phyloP scores from a whole-genome alignment of 2,113 vertebrate genomes.

The Silurus glanis region DNA sequence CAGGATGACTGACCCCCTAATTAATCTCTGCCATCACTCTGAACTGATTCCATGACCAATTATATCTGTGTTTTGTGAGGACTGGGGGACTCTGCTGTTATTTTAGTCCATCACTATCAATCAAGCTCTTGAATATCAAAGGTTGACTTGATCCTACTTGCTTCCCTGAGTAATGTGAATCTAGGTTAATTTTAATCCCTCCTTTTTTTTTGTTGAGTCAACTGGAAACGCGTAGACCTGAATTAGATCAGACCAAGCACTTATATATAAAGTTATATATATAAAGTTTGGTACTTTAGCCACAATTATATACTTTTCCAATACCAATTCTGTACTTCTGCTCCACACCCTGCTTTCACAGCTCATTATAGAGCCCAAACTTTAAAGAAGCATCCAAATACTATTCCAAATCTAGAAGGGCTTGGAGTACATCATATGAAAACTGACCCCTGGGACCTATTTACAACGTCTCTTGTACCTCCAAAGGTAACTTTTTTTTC shows the following conservation, averaged over 20 bases:
- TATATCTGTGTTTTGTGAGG: slow-evolving; percentile 56
- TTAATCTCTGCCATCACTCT: slow-evolving; percentile 48
- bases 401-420: slow-evolving; percentile 38
- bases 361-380: slow-evolving; percentile 48
- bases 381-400: slow-evolving; percentile 22
- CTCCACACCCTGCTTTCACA: slow-evolving; percentile 41
- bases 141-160: slow-evolving; percentile 51
- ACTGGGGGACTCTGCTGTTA: slow-evolving; percentile 54
- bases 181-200: slow-evolving; percentile 48
- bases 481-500: slow-evolving; percentile 57
- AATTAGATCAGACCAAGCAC: background rate
- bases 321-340: slow-evolving; percentile 58
- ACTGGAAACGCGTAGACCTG: slow-evolving; percentile 33
- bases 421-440: slow-evolving; percentile 62
- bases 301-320: slow-evolving; percentile 66
- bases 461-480: slow-evolving; percentile 60
- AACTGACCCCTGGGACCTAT: slow-evolving; percentile 65
- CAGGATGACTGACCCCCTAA: slow-evolving; percentile 38
- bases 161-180: slow-evolving; percentile 53
- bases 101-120: slow-evolving; percentile 62
- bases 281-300: slow-evolving; percentile 50
- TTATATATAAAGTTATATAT: background rate
- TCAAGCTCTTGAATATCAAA: slow-evolving; percentile 53
- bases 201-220: slow-evolving; percentile 25
- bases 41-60: slow-evolving; percentile 47